Evolutionary conservation across 2,113 vertebrate species (phyloP).

Genomic region (Macrotus californicus): DNA sequence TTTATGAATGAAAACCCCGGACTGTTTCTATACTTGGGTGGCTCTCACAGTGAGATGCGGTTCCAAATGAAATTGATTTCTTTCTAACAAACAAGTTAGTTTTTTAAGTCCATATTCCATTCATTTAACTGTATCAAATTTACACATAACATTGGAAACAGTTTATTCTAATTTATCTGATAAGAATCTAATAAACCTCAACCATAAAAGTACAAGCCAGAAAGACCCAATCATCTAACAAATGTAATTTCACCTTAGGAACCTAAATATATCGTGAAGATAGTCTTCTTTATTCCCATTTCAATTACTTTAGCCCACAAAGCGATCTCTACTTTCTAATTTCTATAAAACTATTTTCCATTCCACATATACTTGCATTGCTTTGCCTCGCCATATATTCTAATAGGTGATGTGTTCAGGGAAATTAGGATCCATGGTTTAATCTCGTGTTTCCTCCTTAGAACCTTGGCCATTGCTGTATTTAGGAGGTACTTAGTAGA

Average conservation of each 20-base stretch:
- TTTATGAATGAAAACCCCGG: neutral
- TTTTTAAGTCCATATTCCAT: neutral
- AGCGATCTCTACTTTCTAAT: neutral
- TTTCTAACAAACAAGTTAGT: neutral
- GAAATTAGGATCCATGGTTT: neutral
- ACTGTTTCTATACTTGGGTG: neutral
- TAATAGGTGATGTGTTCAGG: neutral
- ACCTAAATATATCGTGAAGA: neutral
- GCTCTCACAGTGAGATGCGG: neutral
- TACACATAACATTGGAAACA: neutral
- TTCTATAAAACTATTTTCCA: neutral
- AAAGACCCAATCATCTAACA: neutral
- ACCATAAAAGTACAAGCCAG: neutral
- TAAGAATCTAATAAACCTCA: slow-evolving; percentile 6
- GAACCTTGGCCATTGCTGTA: neutral
- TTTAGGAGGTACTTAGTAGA: neutral
- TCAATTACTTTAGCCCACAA: neutral
- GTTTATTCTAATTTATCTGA: neutral
- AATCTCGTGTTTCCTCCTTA: neutral
- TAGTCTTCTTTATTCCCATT: neutral
- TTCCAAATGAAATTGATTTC: neutral
- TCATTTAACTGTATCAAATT: neutral
- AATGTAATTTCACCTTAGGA: neutral
- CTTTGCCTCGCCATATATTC: neutral
- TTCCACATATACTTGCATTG: neutral